Evolutionary conservation across 2,113 vertebrate species (phyloP), one percentile per base, ranked within the genome.

Genomic region (Rhagologus leucostigma): DNA sequence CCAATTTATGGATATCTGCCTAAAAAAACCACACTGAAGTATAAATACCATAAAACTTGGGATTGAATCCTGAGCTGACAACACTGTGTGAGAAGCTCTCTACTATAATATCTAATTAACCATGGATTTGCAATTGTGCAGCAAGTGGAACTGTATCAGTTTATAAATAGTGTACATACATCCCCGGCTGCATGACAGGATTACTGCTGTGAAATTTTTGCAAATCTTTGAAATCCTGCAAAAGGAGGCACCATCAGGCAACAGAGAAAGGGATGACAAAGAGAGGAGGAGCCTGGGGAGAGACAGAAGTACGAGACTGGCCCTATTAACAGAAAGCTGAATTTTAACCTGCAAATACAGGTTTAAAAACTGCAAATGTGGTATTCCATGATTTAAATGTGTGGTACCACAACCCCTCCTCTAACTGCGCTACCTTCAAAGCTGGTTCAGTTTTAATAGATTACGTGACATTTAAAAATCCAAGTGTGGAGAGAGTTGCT

Each of bases 191-290:
- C 22, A 24, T 82, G 74, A 95, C 60, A 71, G 73, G 74, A 89
- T 87, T 64, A 67, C 63, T 64, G 64, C 82, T 83, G 83, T 37
- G 52, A 87, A 85, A 80, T 74, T 74, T 44, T 24, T 84, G 53
- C 69, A 94, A 80, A 71, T 77, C 70, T 91, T 62, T 80, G 91
- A 89, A 92, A 90, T 63, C 60, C 60, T 90, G 67, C 59, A 76
- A 56, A 49, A 68, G n/a, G 27, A 64, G 47, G 42, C 50, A 47
- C 59, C 50, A 22, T 22, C 65, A 83, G 60, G 44, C 65, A 91
- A 35, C 23, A 35, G 2, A 63, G 71, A 74, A 77, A 78, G 57
- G 68, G 71, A 67, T 76, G 80, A 64, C 62, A 83, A 83, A 87
- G 47, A 52, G 39, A 81, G 50, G 53, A 95, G 69, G 52, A 79